phyloP scores from a whole-genome alignment of 2,113 vertebrate genomes.

The Otis tarda region DNA sequence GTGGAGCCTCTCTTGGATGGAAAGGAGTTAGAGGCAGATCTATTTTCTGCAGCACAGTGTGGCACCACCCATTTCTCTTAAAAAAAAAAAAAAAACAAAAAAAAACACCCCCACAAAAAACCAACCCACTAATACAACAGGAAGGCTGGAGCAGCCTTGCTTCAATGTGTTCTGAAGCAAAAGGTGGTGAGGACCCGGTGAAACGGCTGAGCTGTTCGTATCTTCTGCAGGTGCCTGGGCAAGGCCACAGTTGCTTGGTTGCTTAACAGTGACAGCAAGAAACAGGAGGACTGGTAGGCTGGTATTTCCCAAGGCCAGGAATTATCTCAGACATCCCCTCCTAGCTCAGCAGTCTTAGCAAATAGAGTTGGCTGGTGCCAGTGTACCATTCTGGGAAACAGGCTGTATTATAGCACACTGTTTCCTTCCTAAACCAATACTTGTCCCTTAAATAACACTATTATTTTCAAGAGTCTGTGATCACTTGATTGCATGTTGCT shows the following conservation, averaged over 20 bases:
- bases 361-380: background rate
- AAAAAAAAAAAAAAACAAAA: background rate
- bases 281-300: background rate
- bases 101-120: too few species aligned
- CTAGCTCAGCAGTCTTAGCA: background rate
- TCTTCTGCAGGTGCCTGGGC: background rate
- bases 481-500: background rate
- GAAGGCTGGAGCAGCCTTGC: background rate
- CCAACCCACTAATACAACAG: background rate
- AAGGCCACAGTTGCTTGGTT: background rate
- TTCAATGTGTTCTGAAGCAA: background rate
- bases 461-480: background rate
- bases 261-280: background rate
- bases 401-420: background rate
- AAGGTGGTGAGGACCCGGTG: background rate
- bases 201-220: background rate
- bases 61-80: background rate
- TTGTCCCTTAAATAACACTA: background rate
- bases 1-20: background rate
- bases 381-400: background rate
- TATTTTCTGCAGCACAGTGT: background rate
- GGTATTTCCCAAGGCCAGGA: background rate
- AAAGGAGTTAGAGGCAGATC: background rate
- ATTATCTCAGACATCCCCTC: background rate
- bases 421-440: slow-evolving; percentile 39